Conservation (phyloP, 2,888 invertebrate species). For the Agrochola lychnidis region DNA sequence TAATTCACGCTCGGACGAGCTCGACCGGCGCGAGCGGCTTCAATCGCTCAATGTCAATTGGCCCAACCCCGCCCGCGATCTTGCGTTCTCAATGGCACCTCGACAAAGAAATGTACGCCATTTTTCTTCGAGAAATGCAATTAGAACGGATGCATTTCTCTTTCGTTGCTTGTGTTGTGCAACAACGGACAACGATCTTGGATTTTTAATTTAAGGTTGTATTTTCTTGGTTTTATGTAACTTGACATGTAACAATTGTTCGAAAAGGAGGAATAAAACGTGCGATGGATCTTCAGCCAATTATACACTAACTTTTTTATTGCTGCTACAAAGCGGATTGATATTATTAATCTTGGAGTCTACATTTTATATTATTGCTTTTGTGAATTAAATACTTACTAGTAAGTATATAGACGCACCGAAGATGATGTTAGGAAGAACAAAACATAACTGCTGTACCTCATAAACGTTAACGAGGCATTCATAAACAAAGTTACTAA, state of each 20-base stretch:
- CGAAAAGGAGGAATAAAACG: constrained; percentile 46
- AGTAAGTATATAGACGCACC: no score
- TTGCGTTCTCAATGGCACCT: constrained; percentile 78
- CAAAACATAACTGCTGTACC: neutral
- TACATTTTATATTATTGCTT: constrained; percentile 26
- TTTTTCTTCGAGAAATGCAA: constrained; percentile 86
- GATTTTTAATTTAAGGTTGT: constrained; percentile 74
- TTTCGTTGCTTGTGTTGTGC: constrained; percentile 78
- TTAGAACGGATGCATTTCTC: constrained; percentile 84
- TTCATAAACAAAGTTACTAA: constrained; percentile 42
- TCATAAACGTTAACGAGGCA: constrained; percentile 28
- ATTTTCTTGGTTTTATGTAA: constrained; percentile 64
- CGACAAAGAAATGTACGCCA: constrained; percentile 84
- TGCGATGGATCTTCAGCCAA: constrained; percentile 42
- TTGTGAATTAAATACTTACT: constrained; percentile 16
- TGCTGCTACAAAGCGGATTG: constrained; percentile 45
- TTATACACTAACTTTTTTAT: constrained; percentile 56
- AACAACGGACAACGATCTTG: constrained; percentile 74
- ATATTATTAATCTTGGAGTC: constrained; percentile 43
- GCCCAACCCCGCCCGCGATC: constrained; percentile 77
- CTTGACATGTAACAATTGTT: constrained; percentile 59
- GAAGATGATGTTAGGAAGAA: neutral
- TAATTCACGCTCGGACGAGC: constrained; percentile 79
- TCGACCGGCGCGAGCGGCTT: constrained; percentile 73
- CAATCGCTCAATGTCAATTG: constrained; percentile 85